Evolutionary conservation across 2,797 vertebrate species (phyloP).

Genomic region (Natrix natrix): DNA sequence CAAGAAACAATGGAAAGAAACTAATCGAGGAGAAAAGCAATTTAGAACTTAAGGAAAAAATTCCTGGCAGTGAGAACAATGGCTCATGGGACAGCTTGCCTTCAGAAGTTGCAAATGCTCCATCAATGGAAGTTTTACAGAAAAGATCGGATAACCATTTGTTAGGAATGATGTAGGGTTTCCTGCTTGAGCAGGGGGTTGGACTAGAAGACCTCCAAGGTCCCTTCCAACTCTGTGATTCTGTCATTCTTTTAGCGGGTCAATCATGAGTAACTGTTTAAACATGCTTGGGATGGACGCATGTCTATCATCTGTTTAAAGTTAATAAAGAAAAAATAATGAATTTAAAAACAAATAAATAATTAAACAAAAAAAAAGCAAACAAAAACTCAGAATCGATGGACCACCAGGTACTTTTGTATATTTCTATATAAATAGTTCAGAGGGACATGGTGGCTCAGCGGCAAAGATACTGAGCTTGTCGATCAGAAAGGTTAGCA

Average conservation of each 20-base stretch:
- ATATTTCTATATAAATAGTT: neutral
- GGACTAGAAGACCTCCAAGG: neutral
- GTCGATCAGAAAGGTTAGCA: too few species aligned
- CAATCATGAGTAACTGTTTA: neutral
- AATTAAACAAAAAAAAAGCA: neutral
- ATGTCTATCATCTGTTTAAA: neutral
- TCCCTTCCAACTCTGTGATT: neutral
- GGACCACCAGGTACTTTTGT: neutral
- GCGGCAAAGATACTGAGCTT: too few species aligned
- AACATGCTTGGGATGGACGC: neutral
- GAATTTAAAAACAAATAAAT: neutral
- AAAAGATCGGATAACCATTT: neutral
- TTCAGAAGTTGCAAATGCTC: neutral
- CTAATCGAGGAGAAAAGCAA: too few species aligned
- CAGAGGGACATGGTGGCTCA: too few species aligned
- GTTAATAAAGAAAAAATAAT: neutral
- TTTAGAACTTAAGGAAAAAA: too few species aligned
- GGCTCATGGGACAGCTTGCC: neutral
- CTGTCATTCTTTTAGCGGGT: neutral
- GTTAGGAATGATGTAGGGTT: neutral
- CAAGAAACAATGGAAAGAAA: too few species aligned
- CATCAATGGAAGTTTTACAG: neutral
- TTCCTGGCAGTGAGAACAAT: too few species aligned
- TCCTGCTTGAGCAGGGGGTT: neutral
- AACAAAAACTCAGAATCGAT: neutral